Evolutionary conservation across 1,140 invertebrate genomes (phyloP).

Genomic region (Papilio polyxenes): DNA sequence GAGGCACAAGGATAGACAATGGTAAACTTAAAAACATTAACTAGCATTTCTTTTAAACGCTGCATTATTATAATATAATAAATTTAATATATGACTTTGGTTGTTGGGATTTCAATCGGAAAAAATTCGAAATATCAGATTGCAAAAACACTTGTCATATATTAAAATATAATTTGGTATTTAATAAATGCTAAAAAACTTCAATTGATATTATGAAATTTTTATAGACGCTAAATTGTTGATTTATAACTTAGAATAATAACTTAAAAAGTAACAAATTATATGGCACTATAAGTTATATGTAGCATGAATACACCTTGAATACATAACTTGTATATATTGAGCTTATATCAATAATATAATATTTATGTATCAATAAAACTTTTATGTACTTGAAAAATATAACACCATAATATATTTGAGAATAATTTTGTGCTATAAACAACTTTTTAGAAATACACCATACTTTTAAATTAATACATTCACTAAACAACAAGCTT

Average conservation of each 20-base stretch:
- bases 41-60: conserved; percentile 14
- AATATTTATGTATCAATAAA: neutral
- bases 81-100: conserved; percentile 19
- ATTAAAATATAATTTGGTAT: conserved; percentile 33
- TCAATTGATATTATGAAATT: conserved; percentile 39
- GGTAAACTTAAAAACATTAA: conserved; percentile 80
- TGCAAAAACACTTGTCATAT: conserved; percentile 55
- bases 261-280: neutral
- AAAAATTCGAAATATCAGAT: conserved; percentile 43
- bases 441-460: neutral
- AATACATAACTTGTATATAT: neutral
- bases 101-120: neutral
- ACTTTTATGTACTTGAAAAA: neutral
- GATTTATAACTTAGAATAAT: conserved; percentile 24
- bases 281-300: conserved; percentile 14
- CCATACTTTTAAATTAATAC: neutral
- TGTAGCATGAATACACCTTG: conserved; percentile 33
- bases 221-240: conserved; percentile 11
- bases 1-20: conserved; percentile 90
- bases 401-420: neutral
- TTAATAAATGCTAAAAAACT: conserved; percentile 54
- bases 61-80: conserved; percentile 2
- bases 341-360: neutral
- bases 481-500: no score
- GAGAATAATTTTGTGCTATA: neutral